Percentiles rank a stretch among this genome's conserved stretches.
Conservation (phyloP, 1,140 invertebrate genomes). For the Zaprionus nigranus region DNA sequence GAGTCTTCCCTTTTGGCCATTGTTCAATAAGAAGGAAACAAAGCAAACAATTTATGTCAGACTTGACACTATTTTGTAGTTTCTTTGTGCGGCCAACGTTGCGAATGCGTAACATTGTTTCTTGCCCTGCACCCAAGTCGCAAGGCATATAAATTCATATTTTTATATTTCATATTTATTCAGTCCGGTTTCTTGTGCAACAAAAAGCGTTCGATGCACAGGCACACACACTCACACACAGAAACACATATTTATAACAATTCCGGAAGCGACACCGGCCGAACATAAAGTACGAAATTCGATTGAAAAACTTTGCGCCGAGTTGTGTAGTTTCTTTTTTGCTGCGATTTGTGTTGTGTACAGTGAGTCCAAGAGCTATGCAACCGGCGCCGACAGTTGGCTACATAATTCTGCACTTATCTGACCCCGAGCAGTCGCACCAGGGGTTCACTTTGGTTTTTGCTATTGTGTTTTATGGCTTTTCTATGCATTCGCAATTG, state of each 20-base stretch:
- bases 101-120: constrained; percentile 54
- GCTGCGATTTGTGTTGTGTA: constrained; percentile 5
- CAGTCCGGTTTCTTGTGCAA: constrained; percentile 30
- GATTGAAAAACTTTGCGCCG: constrained; percentile 71
- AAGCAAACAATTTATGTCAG: constrained; percentile 24
- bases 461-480: constrained; percentile 69
- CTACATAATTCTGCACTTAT: constrained; percentile 79
- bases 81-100: constrained; percentile 27
- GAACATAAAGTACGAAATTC: constrained; percentile 67
- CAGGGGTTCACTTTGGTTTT: constrained; percentile 46
- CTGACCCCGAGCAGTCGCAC: constrained; percentile 60
- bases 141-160: constrained; percentile 49
- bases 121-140: neutral
- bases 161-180: constrained; percentile 45
- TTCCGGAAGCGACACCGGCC: constrained; percentile 43
- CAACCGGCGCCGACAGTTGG: constrained; percentile 21
- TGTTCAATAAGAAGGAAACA: constrained; percentile 15
- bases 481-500: constrained; percentile 72
- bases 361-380: constrained; percentile 20
- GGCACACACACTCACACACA: constrained; percentile 27
- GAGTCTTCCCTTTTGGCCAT: constrained; percentile 2
- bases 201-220: constrained; percentile 26
- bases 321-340: constrained; percentile 36
- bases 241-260: constrained; percentile 32
- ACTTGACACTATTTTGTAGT: constrained; percentile 44